Base-by-base conservation (phyloP, 2,888 invertebrate genomes). In the Ornithoptera alexandrae region DNA sequence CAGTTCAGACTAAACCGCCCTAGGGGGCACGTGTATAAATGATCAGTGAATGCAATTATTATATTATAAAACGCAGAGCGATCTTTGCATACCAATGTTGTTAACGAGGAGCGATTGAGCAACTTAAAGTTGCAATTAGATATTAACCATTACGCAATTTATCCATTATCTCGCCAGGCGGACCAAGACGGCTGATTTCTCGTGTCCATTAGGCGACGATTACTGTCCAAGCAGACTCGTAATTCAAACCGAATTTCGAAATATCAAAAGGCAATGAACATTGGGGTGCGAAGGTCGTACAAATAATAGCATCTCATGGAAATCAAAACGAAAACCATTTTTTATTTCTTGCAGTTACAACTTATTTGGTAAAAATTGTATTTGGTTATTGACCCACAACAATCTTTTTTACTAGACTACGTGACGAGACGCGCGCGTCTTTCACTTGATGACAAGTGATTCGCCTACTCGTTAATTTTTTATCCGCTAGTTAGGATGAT, bases 231-330 rank as follows among this genome's bases (percentile, higher is more conserved):
- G 66, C 24, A 56, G 56, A 67, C 70, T 59, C 59, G 59, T 63
- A 63, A 67, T 50, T 58, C 24, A 24, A 56, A 24, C 42, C 56
- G 61, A 70, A 64, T 67, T 71, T 68, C 58, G 63, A 71, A 71
- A 71, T 62, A 59, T 12, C 76, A 82, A 83, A 86, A 86, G 87
- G 87, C 87, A 87, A 85, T 81, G 86, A 83, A 84, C 86, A 85
- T 76, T 75, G 74, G 63, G 79, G 77, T 81, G 81, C 82, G 85
- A 88, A 85, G 87, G 84, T 83, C 80, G 79, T 78, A 53, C 75
- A 81, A 79, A 82, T 81, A 61, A 39, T 68, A 65, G 60, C 18
- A 24, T 20, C 39, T 46, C 46, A 42, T 59, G 3, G 68, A 68
- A 50, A 64, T 60, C 39, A 17, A 59, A 53, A 64, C 20, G 22